These are phyloP conservation scores for Pluvianellus socialis DNA, from an alignment of 2,113 vertebrate genomes.

Conservation along the genomic window DNA sequence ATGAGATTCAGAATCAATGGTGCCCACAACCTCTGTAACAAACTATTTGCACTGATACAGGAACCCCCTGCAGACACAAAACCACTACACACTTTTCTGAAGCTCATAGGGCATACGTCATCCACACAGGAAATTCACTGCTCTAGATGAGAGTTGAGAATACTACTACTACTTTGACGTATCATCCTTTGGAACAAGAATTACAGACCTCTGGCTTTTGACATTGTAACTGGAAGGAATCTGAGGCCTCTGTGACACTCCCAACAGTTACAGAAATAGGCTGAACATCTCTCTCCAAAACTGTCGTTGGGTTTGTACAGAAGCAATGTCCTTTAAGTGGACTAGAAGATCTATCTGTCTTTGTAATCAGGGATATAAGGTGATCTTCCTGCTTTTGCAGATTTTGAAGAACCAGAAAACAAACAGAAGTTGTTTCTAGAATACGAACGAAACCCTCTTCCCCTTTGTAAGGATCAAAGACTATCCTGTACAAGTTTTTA, in stretches of 20 bases:
- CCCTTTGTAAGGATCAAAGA: not conserved
- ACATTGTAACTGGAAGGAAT: not conserved
- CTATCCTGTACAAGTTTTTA: not conserved
- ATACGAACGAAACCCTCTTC: not conserved
- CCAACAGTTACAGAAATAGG: not conserved
- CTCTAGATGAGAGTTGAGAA: no score
- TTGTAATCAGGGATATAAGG: not conserved
- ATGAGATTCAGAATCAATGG: no score
- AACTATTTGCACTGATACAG: no score
- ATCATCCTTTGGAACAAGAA: not conserved
- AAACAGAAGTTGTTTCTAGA: not conserved
- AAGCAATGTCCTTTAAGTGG: not conserved
- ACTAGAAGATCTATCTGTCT: not conserved
- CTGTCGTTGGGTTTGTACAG: not conserved
- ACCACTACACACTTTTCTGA: no score
- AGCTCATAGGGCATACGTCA: no score
- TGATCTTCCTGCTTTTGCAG: not conserved
- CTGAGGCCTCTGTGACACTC: not conserved
- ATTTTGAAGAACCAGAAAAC: not conserved
- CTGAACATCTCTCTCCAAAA: not conserved
- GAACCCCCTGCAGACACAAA: no score
- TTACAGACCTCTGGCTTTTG: not conserved
- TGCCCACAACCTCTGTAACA: no score
- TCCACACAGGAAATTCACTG: no score
- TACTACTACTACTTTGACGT: not conserved